These are phyloP conservation scores for Oxystoma pomonae DNA, from an alignment of 2,888 invertebrate genomes.

Conservation along the genomic window DNA sequence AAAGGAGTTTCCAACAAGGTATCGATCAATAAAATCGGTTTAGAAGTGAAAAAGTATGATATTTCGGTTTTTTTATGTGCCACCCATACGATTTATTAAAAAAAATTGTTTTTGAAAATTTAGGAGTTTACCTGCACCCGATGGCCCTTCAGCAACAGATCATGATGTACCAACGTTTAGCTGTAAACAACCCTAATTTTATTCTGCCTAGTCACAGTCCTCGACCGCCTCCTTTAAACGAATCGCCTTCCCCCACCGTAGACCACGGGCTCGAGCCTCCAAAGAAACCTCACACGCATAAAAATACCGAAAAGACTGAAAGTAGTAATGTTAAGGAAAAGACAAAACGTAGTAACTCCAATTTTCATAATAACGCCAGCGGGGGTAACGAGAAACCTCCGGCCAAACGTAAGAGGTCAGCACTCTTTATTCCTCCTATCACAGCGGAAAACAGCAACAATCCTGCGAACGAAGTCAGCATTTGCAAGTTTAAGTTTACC, in stretches of 20 bases:
- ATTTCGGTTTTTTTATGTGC: too few species aligned
- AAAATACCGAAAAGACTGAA: conserved; percentile 48
- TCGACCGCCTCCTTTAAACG: conserved; percentile 30
- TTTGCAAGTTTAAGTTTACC: conserved; percentile 91
- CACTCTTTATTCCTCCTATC: conserved; percentile 80
- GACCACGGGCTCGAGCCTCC: conserved; percentile 18
- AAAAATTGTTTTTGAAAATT: too few species aligned
- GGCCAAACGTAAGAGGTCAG: conserved; percentile 73
- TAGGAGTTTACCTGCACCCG: conserved; percentile 69
- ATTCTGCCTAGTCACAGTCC: conserved; percentile 36
- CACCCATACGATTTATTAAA: too few species aligned
- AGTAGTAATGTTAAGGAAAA: conserved; percentile 38
- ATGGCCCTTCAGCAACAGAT: conserved; percentile 67
- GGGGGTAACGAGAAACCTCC: conserved; percentile 44
- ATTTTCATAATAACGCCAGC: conserved; percentile 46
- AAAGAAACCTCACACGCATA: conserved; percentile 29
- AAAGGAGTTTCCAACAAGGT: too few species aligned
- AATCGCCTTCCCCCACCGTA: conserved; percentile 41
- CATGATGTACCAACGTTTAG: conserved; percentile 70
- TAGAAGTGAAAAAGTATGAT: too few species aligned
- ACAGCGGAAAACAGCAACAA: conserved; percentile 70
- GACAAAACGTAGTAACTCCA: conserved; percentile 31
- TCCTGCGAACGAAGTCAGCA: conserved; percentile 73
- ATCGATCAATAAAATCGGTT: too few species aligned
- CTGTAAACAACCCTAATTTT: conserved; percentile 50